A percentile compares a stretch with the other conserved stretches of the same genome.
phyloP scores from a whole-genome alignment of 2,797 vertebrate species.

The Heliangelus exortis region DNA sequence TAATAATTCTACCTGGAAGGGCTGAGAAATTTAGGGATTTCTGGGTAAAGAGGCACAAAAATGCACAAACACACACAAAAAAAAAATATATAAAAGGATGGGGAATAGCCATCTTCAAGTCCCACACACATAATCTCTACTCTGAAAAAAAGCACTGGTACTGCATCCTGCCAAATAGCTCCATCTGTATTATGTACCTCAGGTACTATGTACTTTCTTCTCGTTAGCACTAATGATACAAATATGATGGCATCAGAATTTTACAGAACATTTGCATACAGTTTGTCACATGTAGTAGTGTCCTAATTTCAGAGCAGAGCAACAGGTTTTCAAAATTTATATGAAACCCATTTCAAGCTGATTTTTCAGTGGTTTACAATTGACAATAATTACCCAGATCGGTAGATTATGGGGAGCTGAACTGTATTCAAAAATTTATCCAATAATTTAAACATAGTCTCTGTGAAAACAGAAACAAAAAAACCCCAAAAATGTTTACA shows the following conservation, averaged over 20 bases:
- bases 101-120: not conserved
- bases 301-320: not conserved
- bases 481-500: not conserved
- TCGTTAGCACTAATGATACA: not conserved
- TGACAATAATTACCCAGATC: not conserved
- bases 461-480: not conserved
- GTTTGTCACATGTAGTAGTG: not conserved
- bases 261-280: not conserved
- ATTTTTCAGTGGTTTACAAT: not conserved
- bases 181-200: not conserved
- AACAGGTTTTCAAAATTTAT: not conserved
- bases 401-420: not conserved
- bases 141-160: not conserved
- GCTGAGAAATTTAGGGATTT: not conserved
- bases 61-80: not conserved
- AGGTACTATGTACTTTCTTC: not conserved
- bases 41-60: not conserved
- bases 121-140: not conserved
- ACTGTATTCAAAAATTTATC: not conserved
- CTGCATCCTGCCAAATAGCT: not conserved
- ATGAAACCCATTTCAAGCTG: not conserved
- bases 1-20: not conserved
- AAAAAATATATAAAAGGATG: not conserved
- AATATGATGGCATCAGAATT: not conserved
- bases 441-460: not conserved